A percentile compares a stretch with the other conserved stretches of the same genome.
These are phyloP conservation scores for Drosophila emarginata DNA, from an alignment of 2,888 invertebrate genomes.

Conservation along the genomic window DNA sequence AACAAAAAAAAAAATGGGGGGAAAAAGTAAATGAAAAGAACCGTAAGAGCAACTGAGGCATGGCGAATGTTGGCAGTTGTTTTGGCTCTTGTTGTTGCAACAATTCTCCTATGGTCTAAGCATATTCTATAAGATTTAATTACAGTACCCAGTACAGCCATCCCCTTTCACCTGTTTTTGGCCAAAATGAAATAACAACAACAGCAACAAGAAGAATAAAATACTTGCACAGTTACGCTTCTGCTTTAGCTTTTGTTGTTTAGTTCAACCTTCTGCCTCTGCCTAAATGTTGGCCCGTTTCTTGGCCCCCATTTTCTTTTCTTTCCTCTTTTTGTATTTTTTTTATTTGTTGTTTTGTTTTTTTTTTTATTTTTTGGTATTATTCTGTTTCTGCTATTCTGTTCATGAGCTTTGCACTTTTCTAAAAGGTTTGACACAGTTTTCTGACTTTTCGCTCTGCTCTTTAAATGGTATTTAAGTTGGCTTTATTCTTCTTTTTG, in stretches of 20 bases:
- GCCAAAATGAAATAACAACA: constrained; percentile 10
- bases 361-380: constrained; percentile 41
- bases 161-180: constrained; percentile 28
- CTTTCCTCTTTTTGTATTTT: neutral
- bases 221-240: constrained; percentile 67
- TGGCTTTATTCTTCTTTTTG: constrained; percentile 25
- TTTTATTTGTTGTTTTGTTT: neutral
- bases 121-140: constrained; percentile 69
- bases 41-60: constrained; percentile 64
- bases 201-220: constrained; percentile 4
- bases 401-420: constrained; percentile 64
- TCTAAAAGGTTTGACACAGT: constrained; percentile 74
- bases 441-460: constrained; percentile 58
- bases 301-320: constrained; percentile 56
- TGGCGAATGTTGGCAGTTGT: constrained; percentile 35
- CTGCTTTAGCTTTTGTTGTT: constrained; percentile 42
- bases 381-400: constrained; percentile 51
- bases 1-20: neutral
- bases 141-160: constrained; percentile 35
- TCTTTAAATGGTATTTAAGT: constrained; percentile 68
- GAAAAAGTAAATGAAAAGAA: constrained; percentile 39
- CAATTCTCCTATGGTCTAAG: constrained; percentile 24
- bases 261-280: constrained; percentile 41
- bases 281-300: constrained; percentile 63
- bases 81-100: constrained; percentile 18